Percentiles rank a stretch among this genome's conserved stretches.
phyloP scores from a whole-genome alignment of 1,140 invertebrate species.

The Ceratosolen fusciceps region DNA sequence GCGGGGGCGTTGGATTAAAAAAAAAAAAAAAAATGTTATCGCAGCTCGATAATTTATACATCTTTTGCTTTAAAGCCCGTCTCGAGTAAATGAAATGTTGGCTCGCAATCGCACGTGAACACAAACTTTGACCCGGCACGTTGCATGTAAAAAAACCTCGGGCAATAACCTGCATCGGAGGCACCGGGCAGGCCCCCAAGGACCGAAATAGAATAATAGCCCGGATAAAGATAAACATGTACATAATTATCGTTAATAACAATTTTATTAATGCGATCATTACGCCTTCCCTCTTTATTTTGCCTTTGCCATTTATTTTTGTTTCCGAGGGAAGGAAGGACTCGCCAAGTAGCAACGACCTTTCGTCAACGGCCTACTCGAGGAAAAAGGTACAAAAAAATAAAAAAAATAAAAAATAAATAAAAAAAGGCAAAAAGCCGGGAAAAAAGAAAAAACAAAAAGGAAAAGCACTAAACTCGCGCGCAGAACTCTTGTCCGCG shows the following conservation, averaged over 20 bases:
- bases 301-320: not conserved
- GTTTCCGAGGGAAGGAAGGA: not conserved
- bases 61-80: not conserved
- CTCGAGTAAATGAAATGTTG: not conserved
- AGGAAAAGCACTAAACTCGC: not conserved
- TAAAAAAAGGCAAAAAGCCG: too few species aligned
- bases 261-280: conserved; percentile 5
- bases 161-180: not conserved
- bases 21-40: not conserved
- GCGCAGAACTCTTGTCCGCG: too few species aligned
- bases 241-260: not conserved
- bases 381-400: too few species aligned
- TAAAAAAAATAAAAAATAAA: too few species aligned
- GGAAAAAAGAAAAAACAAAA: too few species aligned
- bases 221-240: not conserved
- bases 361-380: not conserved
- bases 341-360: not conserved
- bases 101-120: not conserved
- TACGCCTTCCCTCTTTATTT: not conserved
- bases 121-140: not conserved
- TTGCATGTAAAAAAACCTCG: not conserved
- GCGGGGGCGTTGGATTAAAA: too few species aligned
- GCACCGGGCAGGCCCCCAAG: not conserved
- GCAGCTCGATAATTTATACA: not conserved
- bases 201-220: conserved; percentile 3